These are phyloP conservation scores for Phyllopteryx taeniolatus DNA, from an alignment of 2,113 vertebrate species.

Conservation along the genomic window DNA sequence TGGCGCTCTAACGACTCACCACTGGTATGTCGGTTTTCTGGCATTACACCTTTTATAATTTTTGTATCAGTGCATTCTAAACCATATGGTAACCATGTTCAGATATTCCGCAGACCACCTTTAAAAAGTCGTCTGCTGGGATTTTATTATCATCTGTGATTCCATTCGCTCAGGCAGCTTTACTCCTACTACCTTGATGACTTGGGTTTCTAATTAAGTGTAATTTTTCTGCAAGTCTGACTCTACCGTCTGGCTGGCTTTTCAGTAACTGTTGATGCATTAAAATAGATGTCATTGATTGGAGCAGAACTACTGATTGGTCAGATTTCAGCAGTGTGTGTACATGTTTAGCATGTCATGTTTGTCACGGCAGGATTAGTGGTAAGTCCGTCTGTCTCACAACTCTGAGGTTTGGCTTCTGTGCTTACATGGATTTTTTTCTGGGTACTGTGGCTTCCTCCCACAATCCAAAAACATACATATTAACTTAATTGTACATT, in stretches of 20 bases:
- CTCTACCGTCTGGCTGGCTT: not conserved
- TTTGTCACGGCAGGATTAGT: not conserved
- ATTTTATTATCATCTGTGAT: not conserved
- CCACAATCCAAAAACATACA: no score
- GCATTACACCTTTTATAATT: not conserved
- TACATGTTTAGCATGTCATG: not conserved
- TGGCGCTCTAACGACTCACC: no score
- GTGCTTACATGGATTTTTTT: no score
- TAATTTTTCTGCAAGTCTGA: not conserved
- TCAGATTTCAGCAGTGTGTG: constrained; percentile 1
- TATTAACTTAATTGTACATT: no score
- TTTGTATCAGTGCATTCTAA: not conserved
- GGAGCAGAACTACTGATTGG: not conserved
- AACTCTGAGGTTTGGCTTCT: not conserved
- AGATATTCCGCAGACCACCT: not conserved
- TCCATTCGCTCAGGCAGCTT: not conserved
- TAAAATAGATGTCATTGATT: not conserved
- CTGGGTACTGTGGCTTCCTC: no score
- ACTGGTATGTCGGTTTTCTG: no score
- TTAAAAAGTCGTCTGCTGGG: not conserved
- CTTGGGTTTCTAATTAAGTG: not conserved
- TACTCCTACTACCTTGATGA: not conserved
- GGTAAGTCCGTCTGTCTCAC: not conserved
- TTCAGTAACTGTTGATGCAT: not conserved
- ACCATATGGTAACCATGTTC: not conserved